Percentiles rank a stretch among this genome's conserved stretches.
These are phyloP conservation scores for Ornithoptera priamus DNA, from an alignment of 2,888 invertebrate genomes.

Conservation along the genomic window DNA sequence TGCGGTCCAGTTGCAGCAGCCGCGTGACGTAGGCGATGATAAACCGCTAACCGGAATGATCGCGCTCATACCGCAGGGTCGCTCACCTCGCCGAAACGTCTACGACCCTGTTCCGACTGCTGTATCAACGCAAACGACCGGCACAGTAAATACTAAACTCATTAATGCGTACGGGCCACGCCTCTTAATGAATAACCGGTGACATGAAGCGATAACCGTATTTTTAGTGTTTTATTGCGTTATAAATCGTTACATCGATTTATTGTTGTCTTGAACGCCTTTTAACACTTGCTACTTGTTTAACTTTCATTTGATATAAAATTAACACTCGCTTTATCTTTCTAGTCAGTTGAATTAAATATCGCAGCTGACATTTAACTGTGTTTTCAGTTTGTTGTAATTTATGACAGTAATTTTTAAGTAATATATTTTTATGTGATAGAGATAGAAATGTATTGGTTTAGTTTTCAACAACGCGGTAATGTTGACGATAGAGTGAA, in stretches of 20 bases:
- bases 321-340: too few species aligned
- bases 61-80: slow-evolving; percentile 60
- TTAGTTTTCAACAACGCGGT: not conserved
- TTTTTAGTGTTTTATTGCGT: slow-evolving; percentile 11
- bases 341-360: not conserved
- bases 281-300: not conserved
- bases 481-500: not conserved
- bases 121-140: slow-evolving; percentile 54
- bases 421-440: too few species aligned
- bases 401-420: too few species aligned
- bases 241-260: slow-evolving; percentile 15
- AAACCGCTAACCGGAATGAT: slow-evolving; percentile 65
- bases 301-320: not conserved
- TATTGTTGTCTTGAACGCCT: not conserved
- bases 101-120: slow-evolving; percentile 62
- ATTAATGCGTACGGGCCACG: slow-evolving; percentile 33
- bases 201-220: slow-evolving; percentile 5
- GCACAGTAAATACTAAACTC: slow-evolving; percentile 47
- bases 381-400: not conserved
- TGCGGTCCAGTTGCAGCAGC: slow-evolving; percentile 51
- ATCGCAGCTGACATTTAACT: not conserved
- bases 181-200: slow-evolving; percentile 24
- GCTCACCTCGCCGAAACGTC: slow-evolving; percentile 68
- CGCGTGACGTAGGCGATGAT: slow-evolving; percentile 47
- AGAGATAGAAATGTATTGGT: not conserved